Evolutionary conservation across 1,140 invertebrate genomes (phyloP), one percentile per base, ranked within the genome.

Genomic region (Aricia agestis): DNA sequence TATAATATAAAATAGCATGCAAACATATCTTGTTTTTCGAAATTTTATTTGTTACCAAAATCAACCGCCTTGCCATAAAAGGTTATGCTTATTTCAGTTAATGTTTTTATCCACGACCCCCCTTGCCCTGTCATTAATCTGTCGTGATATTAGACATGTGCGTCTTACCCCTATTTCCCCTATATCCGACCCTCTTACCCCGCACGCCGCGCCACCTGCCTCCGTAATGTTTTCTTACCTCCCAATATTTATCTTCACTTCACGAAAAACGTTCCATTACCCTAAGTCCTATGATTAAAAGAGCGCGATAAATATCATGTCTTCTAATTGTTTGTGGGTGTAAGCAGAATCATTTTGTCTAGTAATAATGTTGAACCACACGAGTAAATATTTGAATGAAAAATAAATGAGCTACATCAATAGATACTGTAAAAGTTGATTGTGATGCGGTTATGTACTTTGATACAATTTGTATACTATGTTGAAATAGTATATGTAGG

Each of bases 201-300:
- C 13, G 2, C 45, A 11, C 11, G 9, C 45, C 45, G 45, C 45
- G 45, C 13, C 45, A 52, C 45, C 45, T 52, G 45, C 45, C 45
- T 52, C 45, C 45, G 9, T 52, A 52, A 52, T 52, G 45, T 52
- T 52, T 52, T 52, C 45, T 15, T 13, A 52, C 10, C 45, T 13
- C 45, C 45, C 45, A 52, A 52, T 52, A 52, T 52, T 52, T 52
- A 52, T 52, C 45, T 52, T 52, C 45, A 52, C 45, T 52, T 52
- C 11, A 52, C 45, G 45, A 52, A 52, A 52, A 52, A 52, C 45
- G 45, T 15, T 15, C 13, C 45, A 52, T 52, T 52, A 13, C 6
- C 45, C 45, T 15, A 13, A 52, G 45, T 52, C 10, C 9, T 52
- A 15, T 52, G 13, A 52, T 52, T 52, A 52, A 52, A 52, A 52